A percentile compares a stretch with the other conserved stretches of the same genome.
These are phyloP conservation scores for Synodontis membranacea DNA, from an alignment of 2,113 vertebrate species.

Conservation along the genomic window DNA sequence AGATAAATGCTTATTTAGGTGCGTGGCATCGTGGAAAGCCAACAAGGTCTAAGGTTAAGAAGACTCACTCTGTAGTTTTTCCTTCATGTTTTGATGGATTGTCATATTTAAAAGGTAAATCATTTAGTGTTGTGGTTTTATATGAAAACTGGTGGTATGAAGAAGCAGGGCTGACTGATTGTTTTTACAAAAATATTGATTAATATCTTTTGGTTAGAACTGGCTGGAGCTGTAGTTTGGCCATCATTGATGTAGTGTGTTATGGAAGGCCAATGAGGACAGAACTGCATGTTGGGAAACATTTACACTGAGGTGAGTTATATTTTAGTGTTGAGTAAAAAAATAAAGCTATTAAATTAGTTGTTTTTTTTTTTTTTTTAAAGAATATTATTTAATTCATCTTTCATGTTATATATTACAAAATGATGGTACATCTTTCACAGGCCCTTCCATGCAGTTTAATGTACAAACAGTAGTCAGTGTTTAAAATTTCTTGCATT, in stretches of 20 bases:
- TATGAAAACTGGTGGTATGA: too few species aligned
- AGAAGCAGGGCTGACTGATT: too few species aligned
- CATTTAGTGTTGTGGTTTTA: neutral
- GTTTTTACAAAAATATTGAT: too few species aligned
- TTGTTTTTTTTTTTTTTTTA: neutral
- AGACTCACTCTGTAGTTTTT: neutral
- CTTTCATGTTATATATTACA: conserved; percentile 39
- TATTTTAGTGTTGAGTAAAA: neutral
- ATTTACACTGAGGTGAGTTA: neutral
- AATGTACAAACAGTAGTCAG: conserved; percentile 25
- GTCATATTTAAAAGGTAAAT: neutral
- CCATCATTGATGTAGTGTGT: neutral
- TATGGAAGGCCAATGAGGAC: neutral
- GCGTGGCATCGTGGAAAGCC: neutral
- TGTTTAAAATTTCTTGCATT: conserved; percentile 19
- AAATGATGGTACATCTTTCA: conserved; percentile 45
- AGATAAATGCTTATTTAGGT: neutral
- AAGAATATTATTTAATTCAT: conserved; percentile 41
- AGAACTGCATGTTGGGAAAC: neutral
- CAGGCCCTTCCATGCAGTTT: conserved; percentile 3
- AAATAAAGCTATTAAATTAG: neutral
- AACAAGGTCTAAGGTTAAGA: neutral
- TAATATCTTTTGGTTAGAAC: neutral
- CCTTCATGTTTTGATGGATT: neutral
- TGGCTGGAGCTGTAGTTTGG: neutral